Evolutionary conservation across 2,113 vertebrate genomes (phyloP), one percentile per base, ranked within the genome.

Genomic region (Forbesichthys papilliferus): DNA sequence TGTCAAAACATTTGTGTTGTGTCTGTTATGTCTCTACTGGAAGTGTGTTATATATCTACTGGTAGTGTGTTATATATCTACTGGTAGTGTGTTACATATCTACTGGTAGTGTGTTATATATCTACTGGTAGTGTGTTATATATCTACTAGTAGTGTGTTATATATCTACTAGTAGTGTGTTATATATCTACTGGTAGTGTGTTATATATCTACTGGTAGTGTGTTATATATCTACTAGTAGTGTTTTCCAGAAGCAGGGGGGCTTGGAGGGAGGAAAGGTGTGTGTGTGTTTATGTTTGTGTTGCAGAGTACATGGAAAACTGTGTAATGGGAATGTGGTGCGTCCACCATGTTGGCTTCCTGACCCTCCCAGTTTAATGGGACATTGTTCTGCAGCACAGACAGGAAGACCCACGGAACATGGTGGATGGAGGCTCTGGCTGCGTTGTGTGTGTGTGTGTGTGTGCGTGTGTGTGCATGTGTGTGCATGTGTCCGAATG

Each of bases 341-440:
- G 72, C 84, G 87, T 85, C 86, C 87, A 90, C 87, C 84, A 72
- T 81, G 78, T 57, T 83, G 81, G 85, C 83, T 86, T 89, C 87
- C 90, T 79, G 79, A 90, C 86, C 69, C 86, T 83, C 84, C 86
- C 85, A 65, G 84, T 83, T 89, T 91, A 91, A 91, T 87, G 79
- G 86, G 80, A 86, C 89, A 92, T 93, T 93, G 91, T 93, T 92
- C 84, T 88, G 61, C 34, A 27, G 58, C 69, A 87, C 73, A 83
- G 76, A 80, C 87, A 91, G 90, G 90, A 92, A 92, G 79, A 79
- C 79, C 75, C 56, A 66, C 71, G 88, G 90, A 92, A 90, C 89
- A 80, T 74, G 80, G 63, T 84, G n/a, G 42, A 73, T 72, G 33
- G 62, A 73, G 77, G 72, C 10, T 55, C 3, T 70, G 3, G 61